Evolutionary conservation across 2,888 invertebrate species (phyloP), one percentile per base, ranked within the genome.

Genomic region (Dryomyza anilis): DNA sequence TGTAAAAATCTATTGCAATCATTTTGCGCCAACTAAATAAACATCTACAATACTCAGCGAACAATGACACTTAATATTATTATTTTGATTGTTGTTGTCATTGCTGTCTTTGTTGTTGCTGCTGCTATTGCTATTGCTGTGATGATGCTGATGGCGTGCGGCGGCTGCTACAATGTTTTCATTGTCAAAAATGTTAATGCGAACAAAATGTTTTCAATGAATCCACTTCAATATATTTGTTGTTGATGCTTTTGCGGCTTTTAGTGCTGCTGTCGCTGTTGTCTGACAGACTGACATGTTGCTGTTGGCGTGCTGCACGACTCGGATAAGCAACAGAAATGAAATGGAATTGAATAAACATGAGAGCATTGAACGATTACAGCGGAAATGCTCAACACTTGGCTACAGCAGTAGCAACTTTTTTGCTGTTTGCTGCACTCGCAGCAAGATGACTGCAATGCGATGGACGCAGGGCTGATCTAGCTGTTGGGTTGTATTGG

Each of bases 301-400:
- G 6, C 43, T 55, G 55, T 55, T 45, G 39, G 21, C 36, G 6
- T 16, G 16, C 25, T 56, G 36, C 39, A 25, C n/a, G 55, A 39
- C 1, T 33, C 16, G 53, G 1, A 43, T 43, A 43, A 16, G n/a
- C 19, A 39, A 25, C 36, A 12, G 12, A 23, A 30, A 30, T 8
- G 48, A 21, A 14, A 12, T 19, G 19, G 55, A 55, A 55, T 29
- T 46, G 27, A 46, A 58, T 58, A 58, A 58, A 43, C 46, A 58
- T 29, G 46, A 46, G 58, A 46, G 46, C 58, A 46, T 30, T 29
- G 46, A 58, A 58, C 58, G 30, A 46, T 46, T 30, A 29, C 21
- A 27, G 36, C 55, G 55, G 55, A 55, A 55, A 33, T 36, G 23
- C 55, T 55, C 45, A 29, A 58, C 58, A 58, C 46, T 58, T 58